Conservation (phyloP, 2,113 vertebrate genomes). For the Thamnaconus septentrionalis region DNA sequence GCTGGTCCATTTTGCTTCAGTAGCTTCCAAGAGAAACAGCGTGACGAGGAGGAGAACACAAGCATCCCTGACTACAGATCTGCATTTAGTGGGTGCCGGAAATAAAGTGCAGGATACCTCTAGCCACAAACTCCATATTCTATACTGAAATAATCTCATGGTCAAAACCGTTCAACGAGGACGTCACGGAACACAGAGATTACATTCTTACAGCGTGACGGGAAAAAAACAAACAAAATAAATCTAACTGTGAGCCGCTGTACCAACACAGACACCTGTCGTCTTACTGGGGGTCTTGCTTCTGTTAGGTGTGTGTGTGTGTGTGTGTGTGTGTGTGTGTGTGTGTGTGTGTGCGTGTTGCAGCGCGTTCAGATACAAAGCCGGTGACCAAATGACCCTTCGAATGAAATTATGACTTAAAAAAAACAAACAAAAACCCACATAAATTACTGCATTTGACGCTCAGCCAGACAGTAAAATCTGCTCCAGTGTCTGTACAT, state of each 20-base stretch:
- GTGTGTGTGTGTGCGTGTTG: too few species aligned
- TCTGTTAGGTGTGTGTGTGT: too few species aligned
- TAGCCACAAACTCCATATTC: constrained; percentile 30
- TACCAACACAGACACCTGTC: too few species aligned
- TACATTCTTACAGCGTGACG: constrained; percentile 59
- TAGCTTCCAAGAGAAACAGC: background rate
- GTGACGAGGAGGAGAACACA: background rate
- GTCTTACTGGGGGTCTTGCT: too few species aligned
- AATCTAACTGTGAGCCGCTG: background rate
- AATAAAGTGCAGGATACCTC: constrained; percentile 69
- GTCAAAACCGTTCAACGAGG: constrained; percentile 31
- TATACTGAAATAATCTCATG: constrained; percentile 43
- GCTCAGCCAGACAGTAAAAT: background rate
- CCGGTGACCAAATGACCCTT: background rate
- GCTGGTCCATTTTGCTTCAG: constrained; percentile 4
- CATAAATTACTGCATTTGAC: constrained; percentile 9
- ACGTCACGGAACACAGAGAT: constrained; percentile 10
- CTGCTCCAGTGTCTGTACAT: constrained; percentile 32
- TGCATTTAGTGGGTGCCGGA: constrained; percentile 39
- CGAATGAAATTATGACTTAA: too few species aligned
- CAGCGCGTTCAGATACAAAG: constrained; percentile 32
- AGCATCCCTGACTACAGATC: constrained; percentile 17
- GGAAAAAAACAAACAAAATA: background rate
- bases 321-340: too few species aligned
- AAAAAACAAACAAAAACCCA: too few species aligned